Evolutionary conservation across 2,113 vertebrate genomes (phyloP).

Genomic region (Rhodinocichla rosea): DNA sequence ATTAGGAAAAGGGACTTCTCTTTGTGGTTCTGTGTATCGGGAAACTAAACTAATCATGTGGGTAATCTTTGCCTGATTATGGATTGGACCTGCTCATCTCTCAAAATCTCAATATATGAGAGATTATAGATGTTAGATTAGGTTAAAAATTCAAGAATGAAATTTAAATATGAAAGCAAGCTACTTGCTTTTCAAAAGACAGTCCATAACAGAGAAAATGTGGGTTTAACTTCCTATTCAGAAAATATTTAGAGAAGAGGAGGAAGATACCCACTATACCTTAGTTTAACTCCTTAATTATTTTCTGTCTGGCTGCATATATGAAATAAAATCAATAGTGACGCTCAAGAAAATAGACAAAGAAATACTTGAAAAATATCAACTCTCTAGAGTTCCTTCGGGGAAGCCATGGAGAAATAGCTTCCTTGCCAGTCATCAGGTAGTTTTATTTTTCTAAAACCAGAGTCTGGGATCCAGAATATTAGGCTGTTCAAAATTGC

Average conservation of each 20-base stretch:
- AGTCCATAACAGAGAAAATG: neutral
- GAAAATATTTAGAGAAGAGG: neutral
- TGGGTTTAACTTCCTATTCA: neutral
- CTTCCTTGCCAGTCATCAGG: neutral
- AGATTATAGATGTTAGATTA: neutral
- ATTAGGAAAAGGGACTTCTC: neutral
- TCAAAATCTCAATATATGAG: neutral
- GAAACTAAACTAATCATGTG: neutral
- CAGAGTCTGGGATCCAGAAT: neutral
- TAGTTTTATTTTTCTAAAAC: neutral
- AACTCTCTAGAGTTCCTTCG: neutral
- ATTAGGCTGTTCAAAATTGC: neutral
- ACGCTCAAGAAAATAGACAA: neutral
- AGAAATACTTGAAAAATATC: neutral
- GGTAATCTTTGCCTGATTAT: neutral
- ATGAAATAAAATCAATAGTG: neutral
- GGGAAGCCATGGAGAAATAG: neutral
- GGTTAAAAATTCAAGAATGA: neutral
- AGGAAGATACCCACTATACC: neutral
- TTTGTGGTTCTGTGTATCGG: neutral
- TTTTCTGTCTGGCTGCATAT: neutral
- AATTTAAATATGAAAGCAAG: neutral
- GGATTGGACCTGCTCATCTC: neutral
- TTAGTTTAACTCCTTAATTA: neutral
- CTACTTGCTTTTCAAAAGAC: neutral